Evolutionary conservation across 2,888 invertebrate species (phyloP).

Genomic region (Sabatieria punctata): DNA sequence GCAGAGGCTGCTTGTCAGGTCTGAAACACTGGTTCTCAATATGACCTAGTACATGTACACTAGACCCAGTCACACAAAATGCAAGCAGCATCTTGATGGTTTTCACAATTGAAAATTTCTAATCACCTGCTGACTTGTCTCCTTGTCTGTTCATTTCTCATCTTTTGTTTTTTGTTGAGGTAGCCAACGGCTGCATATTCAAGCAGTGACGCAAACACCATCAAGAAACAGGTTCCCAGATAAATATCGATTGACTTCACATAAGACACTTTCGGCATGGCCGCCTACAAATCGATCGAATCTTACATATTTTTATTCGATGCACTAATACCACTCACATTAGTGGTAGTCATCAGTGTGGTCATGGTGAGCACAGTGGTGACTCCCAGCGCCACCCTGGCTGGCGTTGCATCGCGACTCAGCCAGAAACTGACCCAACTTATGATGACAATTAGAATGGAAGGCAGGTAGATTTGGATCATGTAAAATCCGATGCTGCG

Average conservation of each 20-base stretch:
- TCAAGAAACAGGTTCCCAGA: slow-evolving; percentile 91
- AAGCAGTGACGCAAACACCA: slow-evolving; percentile 92
- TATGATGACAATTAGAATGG: slow-evolving; percentile 39
- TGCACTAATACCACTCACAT: slow-evolving; percentile 11
- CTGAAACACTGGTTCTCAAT: too few species aligned
- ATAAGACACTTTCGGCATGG: slow-evolving; percentile 87
- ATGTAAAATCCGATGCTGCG: slow-evolving; percentile 96
- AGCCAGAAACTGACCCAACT: slow-evolving; percentile 30
- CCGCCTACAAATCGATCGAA: slow-evolving; percentile 13
- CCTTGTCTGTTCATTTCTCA: slow-evolving; percentile 52
- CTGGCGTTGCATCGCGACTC: slow-evolving; percentile 24
- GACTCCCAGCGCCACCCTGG: slow-evolving; percentile 21
- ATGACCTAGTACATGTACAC: too few species aligned
- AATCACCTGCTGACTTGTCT: too few species aligned
- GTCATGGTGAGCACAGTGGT: slow-evolving; percentile 49
- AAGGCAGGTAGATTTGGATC: slow-evolving; percentile 90
- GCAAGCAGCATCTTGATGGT: too few species aligned
- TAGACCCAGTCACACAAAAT: too few species aligned
- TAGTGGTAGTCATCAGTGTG: slow-evolving; percentile 47
- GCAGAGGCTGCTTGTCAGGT: too few species aligned
- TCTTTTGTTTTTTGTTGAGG: slow-evolving; percentile 89
- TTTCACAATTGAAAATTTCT: too few species aligned
- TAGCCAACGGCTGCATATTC: slow-evolving; percentile 96
- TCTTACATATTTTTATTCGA: neutral
- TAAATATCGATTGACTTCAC: slow-evolving; percentile 87